A percentile compares a stretch with the other conserved stretches of the same genome.
Evolutionary conservation across 2,888 invertebrate species (phyloP).

Genomic region (Aplocera efformata): DNA sequence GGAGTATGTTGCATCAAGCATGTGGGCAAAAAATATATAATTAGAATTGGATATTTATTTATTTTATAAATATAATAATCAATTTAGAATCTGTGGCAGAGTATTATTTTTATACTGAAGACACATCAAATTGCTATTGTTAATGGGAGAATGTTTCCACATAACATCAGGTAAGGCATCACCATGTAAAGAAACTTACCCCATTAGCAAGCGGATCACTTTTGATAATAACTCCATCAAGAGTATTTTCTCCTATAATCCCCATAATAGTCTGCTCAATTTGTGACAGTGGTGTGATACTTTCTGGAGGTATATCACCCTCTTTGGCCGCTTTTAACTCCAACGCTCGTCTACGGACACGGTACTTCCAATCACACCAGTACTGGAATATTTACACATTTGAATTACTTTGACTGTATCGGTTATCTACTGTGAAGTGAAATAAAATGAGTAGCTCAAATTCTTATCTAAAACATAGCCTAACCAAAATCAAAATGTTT

Average conservation of each 20-base stretch:
- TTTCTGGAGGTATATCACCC: constrained; percentile 40
- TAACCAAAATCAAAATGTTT: no score
- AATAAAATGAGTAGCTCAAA: constrained; percentile 2
- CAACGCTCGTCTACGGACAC: constrained; percentile 51
- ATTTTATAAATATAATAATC: no score
- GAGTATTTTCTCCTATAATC: constrained; percentile 47
- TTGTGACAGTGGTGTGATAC: constrained; percentile 37
- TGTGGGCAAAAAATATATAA: no score
- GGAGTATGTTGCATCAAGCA: no score
- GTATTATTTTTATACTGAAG: no score
- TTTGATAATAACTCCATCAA: constrained; percentile 48
- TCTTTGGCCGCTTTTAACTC: constrained; percentile 49
- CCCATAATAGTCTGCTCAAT: constrained; percentile 51
- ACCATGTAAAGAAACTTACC: constrained; percentile 5
- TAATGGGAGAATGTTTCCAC: no score
- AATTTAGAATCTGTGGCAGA: no score
- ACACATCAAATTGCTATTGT: no score
- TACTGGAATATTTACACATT: constrained; percentile 38
- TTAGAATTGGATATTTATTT: no score
- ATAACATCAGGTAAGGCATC: no score
- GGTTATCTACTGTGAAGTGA: neutral
- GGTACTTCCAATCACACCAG: constrained; percentile 64
- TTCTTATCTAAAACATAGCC: no score
- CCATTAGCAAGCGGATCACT: constrained; percentile 48
- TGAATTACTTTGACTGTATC: neutral